Conservation (phyloP, 92 coral and sea anemone genomes). For the Diadumene lineata region DNA sequence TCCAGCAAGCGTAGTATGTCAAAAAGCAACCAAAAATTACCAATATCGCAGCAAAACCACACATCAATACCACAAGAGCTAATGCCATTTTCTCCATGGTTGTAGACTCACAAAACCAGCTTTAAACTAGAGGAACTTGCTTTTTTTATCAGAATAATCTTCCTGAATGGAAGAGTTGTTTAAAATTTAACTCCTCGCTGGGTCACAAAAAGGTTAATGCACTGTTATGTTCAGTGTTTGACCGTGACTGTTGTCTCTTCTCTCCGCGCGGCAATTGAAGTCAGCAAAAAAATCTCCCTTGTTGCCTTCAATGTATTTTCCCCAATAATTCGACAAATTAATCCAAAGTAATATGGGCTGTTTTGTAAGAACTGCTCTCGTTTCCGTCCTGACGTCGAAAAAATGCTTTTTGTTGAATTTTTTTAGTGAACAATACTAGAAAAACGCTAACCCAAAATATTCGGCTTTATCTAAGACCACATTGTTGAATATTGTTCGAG, state of each 20-base stretch:
- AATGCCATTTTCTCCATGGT: constrained; percentile 47
- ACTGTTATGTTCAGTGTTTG: not conserved
- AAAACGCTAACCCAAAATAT: no score
- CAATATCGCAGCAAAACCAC: constrained; percentile 48
- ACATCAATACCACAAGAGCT: constrained; percentile 44
- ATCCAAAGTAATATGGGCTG: not conserved
- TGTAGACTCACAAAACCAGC: not conserved
- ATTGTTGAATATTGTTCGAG: no score
- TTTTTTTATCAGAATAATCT: not conserved
- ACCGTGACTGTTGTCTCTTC: not conserved
- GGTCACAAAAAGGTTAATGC: no score
- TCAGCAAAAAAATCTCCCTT: not conserved
- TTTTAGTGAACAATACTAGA: not conserved
- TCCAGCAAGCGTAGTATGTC: constrained; percentile 46
- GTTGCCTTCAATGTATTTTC: not conserved
- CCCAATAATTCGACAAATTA: not conserved
- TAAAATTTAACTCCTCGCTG: no score
- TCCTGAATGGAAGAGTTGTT: not conserved
- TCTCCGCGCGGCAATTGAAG: not conserved
- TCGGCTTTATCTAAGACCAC: no score
- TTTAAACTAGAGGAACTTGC: not conserved
- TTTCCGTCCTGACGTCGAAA: constrained; percentile 7
- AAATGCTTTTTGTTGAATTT: not conserved
- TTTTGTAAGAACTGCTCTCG: constrained; percentile 1
- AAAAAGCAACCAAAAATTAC: constrained; percentile 45